Conservation (phyloP, 1,140 invertebrate genomes). For the Drosophila oshimai region DNA sequence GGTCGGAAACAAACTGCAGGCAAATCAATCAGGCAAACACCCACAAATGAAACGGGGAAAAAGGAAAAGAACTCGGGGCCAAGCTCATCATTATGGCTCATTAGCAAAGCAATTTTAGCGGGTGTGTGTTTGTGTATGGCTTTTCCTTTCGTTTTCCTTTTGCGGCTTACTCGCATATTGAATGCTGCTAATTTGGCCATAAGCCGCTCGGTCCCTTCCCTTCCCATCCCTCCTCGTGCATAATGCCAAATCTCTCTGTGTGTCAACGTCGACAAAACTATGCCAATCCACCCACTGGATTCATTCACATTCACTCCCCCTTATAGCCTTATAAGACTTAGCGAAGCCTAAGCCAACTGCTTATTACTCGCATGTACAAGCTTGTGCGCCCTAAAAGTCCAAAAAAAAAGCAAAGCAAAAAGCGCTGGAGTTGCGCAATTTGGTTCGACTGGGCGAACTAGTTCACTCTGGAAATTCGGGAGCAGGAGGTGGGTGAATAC, state of each 20-base stretch:
- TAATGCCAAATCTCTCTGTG: conserved; percentile 53
- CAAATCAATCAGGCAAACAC: conserved; percentile 68
- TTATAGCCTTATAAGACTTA: conserved; percentile 3
- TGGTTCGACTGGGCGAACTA: conserved; percentile 1
- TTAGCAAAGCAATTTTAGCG: conserved; percentile 72
- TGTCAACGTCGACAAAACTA: conserved; percentile 60
- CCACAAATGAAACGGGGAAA: conserved; percentile 27
- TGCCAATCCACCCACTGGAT: conserved; percentile 31
- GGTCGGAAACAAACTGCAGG: conserved; percentile 68
- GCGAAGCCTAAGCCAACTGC: conserved; percentile 62
- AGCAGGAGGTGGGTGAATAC: too few species aligned
- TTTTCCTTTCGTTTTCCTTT: not conserved
- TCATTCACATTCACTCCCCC: not conserved
- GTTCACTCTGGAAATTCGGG: conserved; percentile 29
- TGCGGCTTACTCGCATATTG: conserved; percentile 59
- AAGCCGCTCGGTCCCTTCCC: too few species aligned
- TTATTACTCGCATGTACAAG: conserved; percentile 58
- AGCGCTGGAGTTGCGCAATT: conserved; percentile 17
- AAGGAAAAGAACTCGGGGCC: conserved; percentile 42
- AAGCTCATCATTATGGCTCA: conserved; percentile 78
- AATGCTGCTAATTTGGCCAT: conserved; percentile 76
- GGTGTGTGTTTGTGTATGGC: conserved; percentile 33
- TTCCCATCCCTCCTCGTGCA: too few species aligned
- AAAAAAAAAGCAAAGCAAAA: conserved; percentile 15
- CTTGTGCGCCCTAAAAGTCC: conserved; percentile 32